These are phyloP conservation scores for Drosophila helvetica DNA, from an alignment of 2,888 invertebrate species.

Conservation along the genomic window DNA sequence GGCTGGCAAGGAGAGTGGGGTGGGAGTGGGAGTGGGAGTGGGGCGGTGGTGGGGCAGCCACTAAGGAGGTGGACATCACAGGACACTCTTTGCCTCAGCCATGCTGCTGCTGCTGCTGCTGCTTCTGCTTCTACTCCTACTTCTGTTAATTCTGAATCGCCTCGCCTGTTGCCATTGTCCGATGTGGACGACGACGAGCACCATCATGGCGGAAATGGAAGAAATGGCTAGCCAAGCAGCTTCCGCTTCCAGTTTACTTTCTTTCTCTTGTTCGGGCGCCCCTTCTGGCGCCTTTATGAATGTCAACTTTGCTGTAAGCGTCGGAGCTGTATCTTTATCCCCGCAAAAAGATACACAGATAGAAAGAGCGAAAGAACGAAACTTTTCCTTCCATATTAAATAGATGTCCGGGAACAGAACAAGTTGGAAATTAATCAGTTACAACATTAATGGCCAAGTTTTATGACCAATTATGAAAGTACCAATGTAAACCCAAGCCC, in stretches of 20 bases:
- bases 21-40: neutral
- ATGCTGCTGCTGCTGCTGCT: neutral
- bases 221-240: slow-evolving; percentile 51
- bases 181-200: slow-evolving; percentile 3
- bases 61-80: slow-evolving; percentile 30
- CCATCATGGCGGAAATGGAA: slow-evolving; percentile 44
- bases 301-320: slow-evolving; percentile 67
- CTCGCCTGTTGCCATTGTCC: slow-evolving; percentile 72
- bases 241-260: slow-evolving; percentile 30
- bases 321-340: slow-evolving; percentile 16
- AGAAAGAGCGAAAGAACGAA: slow-evolving; percentile 14
- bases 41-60: neutral
- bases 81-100: slow-evolving; percentile 46
- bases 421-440: slow-evolving; percentile 59
- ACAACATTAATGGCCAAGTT: slow-evolving; percentile 56
- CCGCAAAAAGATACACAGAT: slow-evolving; percentile 5
- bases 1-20: neutral
- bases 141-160: slow-evolving; percentile 67
- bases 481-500: slow-evolving; percentile 4
- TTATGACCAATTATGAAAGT: slow-evolving; percentile 63
- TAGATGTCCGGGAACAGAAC: neutral
- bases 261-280: neutral
- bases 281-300: slow-evolving; percentile 58
- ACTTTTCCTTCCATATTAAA: slow-evolving; percentile 43
- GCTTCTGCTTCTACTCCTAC: slow-evolving; percentile 1